Evolutionary conservation across 23 tunicate species (phyloP).

Genomic region (Trididemnum clinides): DNA sequence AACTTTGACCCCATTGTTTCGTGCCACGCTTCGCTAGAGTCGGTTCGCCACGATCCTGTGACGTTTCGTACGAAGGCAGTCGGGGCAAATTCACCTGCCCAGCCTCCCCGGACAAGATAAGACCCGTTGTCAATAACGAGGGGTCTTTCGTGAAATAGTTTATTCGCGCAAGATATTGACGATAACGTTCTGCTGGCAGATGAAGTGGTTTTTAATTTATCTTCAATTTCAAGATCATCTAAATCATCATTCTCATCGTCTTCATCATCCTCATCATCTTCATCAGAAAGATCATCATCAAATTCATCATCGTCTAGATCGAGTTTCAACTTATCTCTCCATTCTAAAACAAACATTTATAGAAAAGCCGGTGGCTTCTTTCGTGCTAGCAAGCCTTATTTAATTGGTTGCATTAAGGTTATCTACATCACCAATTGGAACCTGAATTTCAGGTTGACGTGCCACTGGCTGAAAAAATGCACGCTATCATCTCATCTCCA

Average conservation of each 20-base stretch:
- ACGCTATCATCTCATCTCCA: too few species aligned
- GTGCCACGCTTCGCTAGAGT: constrained; percentile 79
- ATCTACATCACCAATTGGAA: too few species aligned
- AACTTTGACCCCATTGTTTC: constrained; percentile 69
- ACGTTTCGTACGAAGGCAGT: constrained; percentile 39
- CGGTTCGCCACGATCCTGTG: constrained; percentile 75
- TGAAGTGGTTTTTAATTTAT: not conserved
- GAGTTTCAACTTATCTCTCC: constrained; percentile 51
- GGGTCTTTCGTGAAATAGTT: constrained; percentile 25
- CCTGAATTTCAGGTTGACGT: too few species aligned
- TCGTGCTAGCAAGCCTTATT: too few species aligned
- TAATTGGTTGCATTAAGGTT: too few species aligned
- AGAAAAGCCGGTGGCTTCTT: too few species aligned
- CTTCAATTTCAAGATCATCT: not conserved
- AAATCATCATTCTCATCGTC: not conserved
- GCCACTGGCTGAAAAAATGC: too few species aligned
- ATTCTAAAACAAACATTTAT: constrained; percentile 49
- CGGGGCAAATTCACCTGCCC: constrained; percentile 72
- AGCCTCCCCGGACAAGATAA: constrained; percentile 63
- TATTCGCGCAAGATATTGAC: not conserved
- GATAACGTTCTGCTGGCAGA: not conserved
- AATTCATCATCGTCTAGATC: constrained; percentile 48
- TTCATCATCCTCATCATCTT: not conserved
- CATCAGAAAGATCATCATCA: not conserved
- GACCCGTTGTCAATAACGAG: constrained; percentile 77